Evolutionary conservation across 2,888 invertebrate genomes (phyloP).

Genomic region (Saturnia japonica): DNA sequence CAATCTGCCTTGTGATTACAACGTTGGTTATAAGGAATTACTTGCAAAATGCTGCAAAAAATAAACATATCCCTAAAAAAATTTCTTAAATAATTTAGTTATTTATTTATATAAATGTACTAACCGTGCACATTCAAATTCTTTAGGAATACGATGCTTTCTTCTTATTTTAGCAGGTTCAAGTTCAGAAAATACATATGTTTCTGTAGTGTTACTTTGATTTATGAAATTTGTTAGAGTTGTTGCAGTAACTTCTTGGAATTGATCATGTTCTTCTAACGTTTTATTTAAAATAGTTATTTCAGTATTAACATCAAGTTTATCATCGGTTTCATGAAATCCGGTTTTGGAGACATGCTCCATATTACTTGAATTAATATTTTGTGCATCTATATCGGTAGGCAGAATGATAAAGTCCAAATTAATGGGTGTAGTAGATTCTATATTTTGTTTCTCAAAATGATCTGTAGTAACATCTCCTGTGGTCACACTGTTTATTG

Average conservation of each 20-base stretch:
- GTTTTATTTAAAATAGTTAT: constrained; percentile 24
- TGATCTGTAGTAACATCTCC: constrained; percentile 1
- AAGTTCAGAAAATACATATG: constrained; percentile 48
- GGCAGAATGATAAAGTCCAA: not conserved
- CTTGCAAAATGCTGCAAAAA: constrained; percentile 84
- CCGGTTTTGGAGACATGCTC: constrained; percentile 30
- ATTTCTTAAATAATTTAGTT: not conserved
- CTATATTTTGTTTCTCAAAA: not conserved
- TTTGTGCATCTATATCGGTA: not conserved
- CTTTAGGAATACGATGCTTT: constrained; percentile 52
- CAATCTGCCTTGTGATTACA: constrained; percentile 89
- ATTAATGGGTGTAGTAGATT: not conserved
- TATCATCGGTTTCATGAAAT: constrained; percentile 38
- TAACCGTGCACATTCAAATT: constrained; percentile 75
- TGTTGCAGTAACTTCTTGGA: constrained; percentile 27
- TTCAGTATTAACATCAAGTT: constrained; percentile 34
- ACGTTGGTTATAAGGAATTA: constrained; percentile 79
- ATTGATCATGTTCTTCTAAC: constrained; percentile 18
- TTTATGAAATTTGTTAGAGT: constrained; percentile 39
- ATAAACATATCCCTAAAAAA: constrained; percentile 1
- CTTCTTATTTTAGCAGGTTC: constrained; percentile 63
- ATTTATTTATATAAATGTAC: not conserved
- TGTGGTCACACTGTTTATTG: constrained; percentile 31
- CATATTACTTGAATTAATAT: not conserved
- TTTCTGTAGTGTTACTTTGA: constrained; percentile 41